Base-by-base conservation (phyloP, 1,140 invertebrate genomes). In the Drosophila neocordata region DNA sequence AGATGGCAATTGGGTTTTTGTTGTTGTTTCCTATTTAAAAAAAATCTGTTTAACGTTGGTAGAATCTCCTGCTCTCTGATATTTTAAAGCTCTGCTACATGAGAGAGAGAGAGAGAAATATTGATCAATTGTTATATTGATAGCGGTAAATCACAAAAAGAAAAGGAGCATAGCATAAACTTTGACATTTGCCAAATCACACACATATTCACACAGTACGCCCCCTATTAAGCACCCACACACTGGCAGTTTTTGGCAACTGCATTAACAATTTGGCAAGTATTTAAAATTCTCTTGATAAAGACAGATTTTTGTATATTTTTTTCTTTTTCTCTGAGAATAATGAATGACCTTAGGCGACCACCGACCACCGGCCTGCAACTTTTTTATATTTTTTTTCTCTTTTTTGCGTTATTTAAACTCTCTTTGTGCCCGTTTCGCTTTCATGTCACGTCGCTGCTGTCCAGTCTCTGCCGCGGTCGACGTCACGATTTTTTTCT, bases 391-490 rank as follows among this genome's bases (percentile, higher is more conserved):
- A 53, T 66, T 68, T 52, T 66, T 71, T 62, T 80, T 66, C 53
- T 61, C 65, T 63, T 68, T 57, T 52, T 71, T 60, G 4, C 27
- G 27, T 67, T 75, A 62, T 75, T 74, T 68, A 60, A 41, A 35
- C 72, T 34, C 72, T 73, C 71, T 68, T 63, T 72, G 63, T 41
- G 59, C 73, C 69, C 62, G 70, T 66, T 88, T 83, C 65, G 79
- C 73, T 73, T 79, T 89, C 83, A 88, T 84, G 84, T 88, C 84
- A 88, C 84, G 77, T 77, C 77, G 59, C 65, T 48, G 51, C 62
- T 34, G 53, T 31, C 71, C 62, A 66, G 68, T 66, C 72, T 35
- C 41, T 61, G 72, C 67, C 69, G 38, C 52, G 64, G 69, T 65
- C 73, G 64, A 75, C 73, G 79, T 84, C 80, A 85, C 67, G 15